A percentile compares a stretch with the other conserved stretches of the same genome.
phyloP scores from a whole-genome alignment of 2,888 invertebrate species.

The Perizoma affinitatum region DNA sequence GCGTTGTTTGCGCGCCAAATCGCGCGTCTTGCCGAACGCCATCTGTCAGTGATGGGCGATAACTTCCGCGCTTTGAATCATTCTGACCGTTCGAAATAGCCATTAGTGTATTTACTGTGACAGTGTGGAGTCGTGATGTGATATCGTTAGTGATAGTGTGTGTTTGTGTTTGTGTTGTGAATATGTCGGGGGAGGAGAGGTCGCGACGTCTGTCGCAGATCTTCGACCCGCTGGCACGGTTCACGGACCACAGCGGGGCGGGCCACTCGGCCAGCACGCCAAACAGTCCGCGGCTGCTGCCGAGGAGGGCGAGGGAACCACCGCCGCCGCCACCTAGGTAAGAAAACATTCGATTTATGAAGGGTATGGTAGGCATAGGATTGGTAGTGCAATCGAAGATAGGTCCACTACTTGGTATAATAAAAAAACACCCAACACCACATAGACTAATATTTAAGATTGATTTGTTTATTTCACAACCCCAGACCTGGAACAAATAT shows the following conservation, averaged over 20 bases:
- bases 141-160: constrained; percentile 62
- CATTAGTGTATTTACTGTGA: constrained; percentile 67
- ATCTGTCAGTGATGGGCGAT: constrained; percentile 59
- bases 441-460: too few relatives aligned
- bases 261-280: constrained; percentile 86
- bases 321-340: constrained; percentile 80
- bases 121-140: constrained; percentile 72
- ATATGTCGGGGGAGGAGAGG: constrained; percentile 86
- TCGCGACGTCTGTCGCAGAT: constrained; percentile 91
- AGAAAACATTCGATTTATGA: constrained; percentile 31
- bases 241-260: constrained; percentile 87
- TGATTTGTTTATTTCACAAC: too few relatives aligned
- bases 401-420: too few relatives aligned
- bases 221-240: constrained; percentile 91
- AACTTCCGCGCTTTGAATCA: constrained; percentile 68
- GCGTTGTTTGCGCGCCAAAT: constrained; percentile 69
- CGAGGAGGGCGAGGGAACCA: constrained; percentile 80
- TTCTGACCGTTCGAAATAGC: constrained; percentile 73
- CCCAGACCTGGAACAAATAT: too few relatives aligned
- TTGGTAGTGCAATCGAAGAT: too few relatives aligned
- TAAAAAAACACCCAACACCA: too few relatives aligned
- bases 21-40: constrained; percentile 62
- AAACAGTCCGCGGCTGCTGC: constrained; percentile 89
- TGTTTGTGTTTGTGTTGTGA: constrained; percentile 68
- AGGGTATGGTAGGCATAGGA: too few relatives aligned